Evolutionary conservation across 2,888 invertebrate species (phyloP), one percentile per base, ranked within the genome.

Genomic region (Prosapia bicincta): DNA sequence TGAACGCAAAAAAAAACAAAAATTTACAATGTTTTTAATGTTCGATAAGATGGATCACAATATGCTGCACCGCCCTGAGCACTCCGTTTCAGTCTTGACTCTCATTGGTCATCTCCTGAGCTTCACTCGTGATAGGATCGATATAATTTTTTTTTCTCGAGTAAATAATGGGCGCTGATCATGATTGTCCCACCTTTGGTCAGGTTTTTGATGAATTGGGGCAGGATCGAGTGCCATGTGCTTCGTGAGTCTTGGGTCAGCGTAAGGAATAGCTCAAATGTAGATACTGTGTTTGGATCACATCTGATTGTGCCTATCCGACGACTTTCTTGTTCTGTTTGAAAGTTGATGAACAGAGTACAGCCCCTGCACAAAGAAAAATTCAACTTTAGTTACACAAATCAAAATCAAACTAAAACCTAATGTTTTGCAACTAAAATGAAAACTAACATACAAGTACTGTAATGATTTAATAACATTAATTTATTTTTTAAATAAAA

Each of bases 61-160:
- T 76, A 71, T 43, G 70, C 70, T 70, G 70, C 43, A 70, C 66
- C 78, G 76, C 74, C 69, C 76, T 72, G 77, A 71, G 77, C 79
- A 78, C 78, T 66, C 71, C 74, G 73, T 70, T 75, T 80, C 79
- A 79, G 80, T 81, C 79, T 79, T 80, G 78, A 76, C 78, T 80
- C 79, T 80, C 80, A 72, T 77, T 43, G 76, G 32, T 69, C 66
- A 76, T 72, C 71, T 71, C 43, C 66, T 67, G 66, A 65, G 73
- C 25, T 32, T 30, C 30, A 82, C 77, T 89, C 88, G 84, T 89
- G 90, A 83, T 90, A 90, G 83, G 92, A 92, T 83, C 94, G 89
- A 88, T 96, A 96, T 82, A 97, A 88, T 87, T 96, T 96, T 86
- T 94, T 95, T 89, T 97, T 97, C 85, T 92, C 93, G 87, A 97